Conservation (phyloP, 2,797 vertebrate genomes). For the Coracias cyanogaster region DNA sequence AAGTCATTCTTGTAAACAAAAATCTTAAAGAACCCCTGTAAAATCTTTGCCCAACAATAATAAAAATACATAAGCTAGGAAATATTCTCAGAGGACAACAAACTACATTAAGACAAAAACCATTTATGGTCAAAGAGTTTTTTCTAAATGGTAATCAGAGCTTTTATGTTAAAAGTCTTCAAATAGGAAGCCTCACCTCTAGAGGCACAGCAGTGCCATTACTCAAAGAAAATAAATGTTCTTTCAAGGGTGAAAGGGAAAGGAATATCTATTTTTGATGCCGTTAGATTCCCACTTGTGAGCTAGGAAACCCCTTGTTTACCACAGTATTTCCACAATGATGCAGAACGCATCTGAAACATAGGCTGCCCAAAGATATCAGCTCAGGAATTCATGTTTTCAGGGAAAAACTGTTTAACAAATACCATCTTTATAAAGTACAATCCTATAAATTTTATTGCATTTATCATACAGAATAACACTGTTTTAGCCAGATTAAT, state of each 20-base stretch:
- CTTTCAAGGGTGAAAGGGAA: slow-evolving; percentile 20
- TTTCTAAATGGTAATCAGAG: not conserved
- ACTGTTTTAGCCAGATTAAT: not conserved
- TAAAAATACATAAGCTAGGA: not conserved
- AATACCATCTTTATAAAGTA: not conserved
- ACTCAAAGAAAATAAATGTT: not conserved
- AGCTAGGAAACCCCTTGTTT: not conserved
- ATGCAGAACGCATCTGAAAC: not conserved
- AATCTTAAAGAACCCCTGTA: not conserved
- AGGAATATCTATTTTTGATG: slow-evolving; percentile 17
- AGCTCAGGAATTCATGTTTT: not conserved
- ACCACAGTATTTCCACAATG: not conserved
- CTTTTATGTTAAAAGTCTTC: slow-evolving; percentile 42
- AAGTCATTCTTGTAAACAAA: not conserved
- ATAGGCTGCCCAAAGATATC: not conserved
- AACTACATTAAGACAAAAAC: not conserved
- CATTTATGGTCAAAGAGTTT: not conserved
- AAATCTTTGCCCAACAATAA: not conserved
- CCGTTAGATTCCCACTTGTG: not conserved
- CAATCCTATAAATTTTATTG: not conserved
- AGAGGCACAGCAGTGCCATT: slow-evolving; percentile 21
- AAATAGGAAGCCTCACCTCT: slow-evolving; percentile 18
- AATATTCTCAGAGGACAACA: not conserved
- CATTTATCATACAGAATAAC: not conserved
- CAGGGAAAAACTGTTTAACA: not conserved